A percentile compares a stretch with the other conserved stretches of the same genome.
Conservation (phyloP, 2,797 vertebrate genomes). For the Acanthurus tractus region DNA sequence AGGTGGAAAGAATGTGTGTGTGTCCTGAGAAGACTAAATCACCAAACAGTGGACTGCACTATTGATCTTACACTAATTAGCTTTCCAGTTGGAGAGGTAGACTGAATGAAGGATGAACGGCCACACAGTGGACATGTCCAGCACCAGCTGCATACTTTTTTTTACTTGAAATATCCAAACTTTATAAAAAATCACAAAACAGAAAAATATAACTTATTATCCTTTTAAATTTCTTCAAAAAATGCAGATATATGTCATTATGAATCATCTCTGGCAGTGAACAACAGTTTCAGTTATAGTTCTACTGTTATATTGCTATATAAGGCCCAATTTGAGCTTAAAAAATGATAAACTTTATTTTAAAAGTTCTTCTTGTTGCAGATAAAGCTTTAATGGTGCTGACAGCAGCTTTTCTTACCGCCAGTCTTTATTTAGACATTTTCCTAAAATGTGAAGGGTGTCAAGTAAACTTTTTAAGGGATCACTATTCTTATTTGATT, state of each 20-base stretch:
- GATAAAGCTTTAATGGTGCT: too few relatives aligned
- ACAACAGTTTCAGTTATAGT: too few relatives aligned
- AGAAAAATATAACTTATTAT: background rate
- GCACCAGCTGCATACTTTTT: background rate
- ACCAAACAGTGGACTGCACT: background rate
- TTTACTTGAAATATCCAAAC: background rate
- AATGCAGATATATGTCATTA: too few relatives aligned
- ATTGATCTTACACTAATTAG: constrained; percentile 13
- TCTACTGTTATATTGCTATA: too few relatives aligned
- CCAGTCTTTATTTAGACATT: too few relatives aligned
- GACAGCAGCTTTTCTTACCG: too few relatives aligned
- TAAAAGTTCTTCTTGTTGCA: too few relatives aligned
- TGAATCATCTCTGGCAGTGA: too few relatives aligned
- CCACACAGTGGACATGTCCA: background rate
- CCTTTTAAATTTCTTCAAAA: background rate
- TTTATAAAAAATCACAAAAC: background rate
- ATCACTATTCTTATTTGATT: background rate
- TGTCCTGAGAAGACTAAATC: constrained; percentile 12
- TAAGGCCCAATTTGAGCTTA: too few relatives aligned
- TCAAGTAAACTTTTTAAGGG: too few relatives aligned
- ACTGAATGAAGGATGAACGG: background rate
- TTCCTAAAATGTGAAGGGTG: too few relatives aligned
- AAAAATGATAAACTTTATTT: too few relatives aligned
- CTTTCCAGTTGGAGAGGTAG: background rate
- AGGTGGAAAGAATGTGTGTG: constrained; percentile 4